Evolutionary conservation across 2,113 vertebrate species (phyloP), one percentile per base, ranked within the genome.

Genomic region (Pontoporia blainvillei): DNA sequence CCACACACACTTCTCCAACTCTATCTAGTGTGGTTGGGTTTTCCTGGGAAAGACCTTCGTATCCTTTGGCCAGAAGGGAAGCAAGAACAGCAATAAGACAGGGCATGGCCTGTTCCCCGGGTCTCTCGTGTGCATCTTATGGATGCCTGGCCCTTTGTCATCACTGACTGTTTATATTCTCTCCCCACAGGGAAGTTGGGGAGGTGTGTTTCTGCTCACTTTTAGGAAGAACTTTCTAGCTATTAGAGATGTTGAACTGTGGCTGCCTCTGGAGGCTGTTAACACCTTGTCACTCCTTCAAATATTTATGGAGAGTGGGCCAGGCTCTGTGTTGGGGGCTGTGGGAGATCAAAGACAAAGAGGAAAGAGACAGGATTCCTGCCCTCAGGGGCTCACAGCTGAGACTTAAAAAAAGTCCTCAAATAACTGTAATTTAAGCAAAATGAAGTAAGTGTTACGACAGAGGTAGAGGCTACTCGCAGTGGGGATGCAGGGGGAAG

Each of bases 391-490:
- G 29, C 44, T 93, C 86, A 52, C 62, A 91, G 90, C 61, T 95
- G 61, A 93, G 78, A 86, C n/a, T 69, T 66, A 91, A 95, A 82
- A 97, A 71, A 93, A 95, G 67, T 66, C 83, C 89, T 94, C 89
- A 93, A 96, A 96, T 93, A 82, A 91, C 82, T 94, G 21, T 91
- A 94, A 96, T 91, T 97, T 79, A 96, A 88, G 86, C 66, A 95
- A 91, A 96, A 96, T 78, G 89, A 94, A 95, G 46, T 27, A 85
- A 85, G 84, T 84, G 39, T 81, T 90, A 86, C 5, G n/a, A 94
- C 8, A 87, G 87, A 91, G 62, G 52, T 6, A 62, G 92, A 83
- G 86, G 86, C 31, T 57, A 57, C 59, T 85, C 8, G 9, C 72
- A 73, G 39, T 66, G 46, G n/a, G 64, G 52, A 29, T 71, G 49